phyloP scores from a whole-genome alignment of 2,888 invertebrate genomes.

The Notodonta dromedarius region DNA sequence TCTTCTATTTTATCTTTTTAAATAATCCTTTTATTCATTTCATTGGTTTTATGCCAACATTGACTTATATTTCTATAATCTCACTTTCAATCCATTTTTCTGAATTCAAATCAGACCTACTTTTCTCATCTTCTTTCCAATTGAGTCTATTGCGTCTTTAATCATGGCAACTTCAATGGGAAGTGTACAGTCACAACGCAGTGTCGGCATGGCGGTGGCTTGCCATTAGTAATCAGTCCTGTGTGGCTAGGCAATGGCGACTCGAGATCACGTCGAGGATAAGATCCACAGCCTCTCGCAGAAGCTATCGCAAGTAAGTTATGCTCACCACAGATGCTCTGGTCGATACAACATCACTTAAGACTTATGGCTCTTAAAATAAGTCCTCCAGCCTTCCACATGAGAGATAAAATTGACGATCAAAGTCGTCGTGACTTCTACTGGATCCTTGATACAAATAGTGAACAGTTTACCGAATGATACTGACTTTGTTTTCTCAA shows the following conservation, averaged over 20 bases:
- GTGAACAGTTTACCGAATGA: too few relatives aligned
- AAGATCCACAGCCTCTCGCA: conserved; percentile 89
- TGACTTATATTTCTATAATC: too few relatives aligned
- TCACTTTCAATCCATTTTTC: neutral
- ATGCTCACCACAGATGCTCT: conserved; percentile 53
- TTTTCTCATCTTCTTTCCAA: neutral
- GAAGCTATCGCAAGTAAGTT: conserved; percentile 90
- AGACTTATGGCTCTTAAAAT: neutral
- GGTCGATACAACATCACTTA: conserved; percentile 39
- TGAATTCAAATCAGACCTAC: neutral
- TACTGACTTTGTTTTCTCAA: too few relatives aligned
- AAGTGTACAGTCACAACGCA: conserved; percentile 64
- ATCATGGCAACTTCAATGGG: conserved; percentile 45
- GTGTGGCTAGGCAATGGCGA: conserved; percentile 88
- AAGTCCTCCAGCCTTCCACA: neutral
- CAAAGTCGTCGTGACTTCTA: too few relatives aligned
- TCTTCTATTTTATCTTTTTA: neutral
- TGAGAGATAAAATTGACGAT: too few relatives aligned
- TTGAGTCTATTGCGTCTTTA: neutral
- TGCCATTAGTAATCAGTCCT: conserved; percentile 77
- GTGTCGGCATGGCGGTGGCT: conserved; percentile 67
- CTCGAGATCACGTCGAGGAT: conserved; percentile 89
- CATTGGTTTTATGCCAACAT: neutral
- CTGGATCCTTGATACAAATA: too few relatives aligned
- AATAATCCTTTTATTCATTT: neutral